Evolutionary conservation across 2,797 vertebrate genomes (phyloP), one percentile per base, ranked within the genome.

Genomic region (Lagocephalus sceleratus): DNA sequence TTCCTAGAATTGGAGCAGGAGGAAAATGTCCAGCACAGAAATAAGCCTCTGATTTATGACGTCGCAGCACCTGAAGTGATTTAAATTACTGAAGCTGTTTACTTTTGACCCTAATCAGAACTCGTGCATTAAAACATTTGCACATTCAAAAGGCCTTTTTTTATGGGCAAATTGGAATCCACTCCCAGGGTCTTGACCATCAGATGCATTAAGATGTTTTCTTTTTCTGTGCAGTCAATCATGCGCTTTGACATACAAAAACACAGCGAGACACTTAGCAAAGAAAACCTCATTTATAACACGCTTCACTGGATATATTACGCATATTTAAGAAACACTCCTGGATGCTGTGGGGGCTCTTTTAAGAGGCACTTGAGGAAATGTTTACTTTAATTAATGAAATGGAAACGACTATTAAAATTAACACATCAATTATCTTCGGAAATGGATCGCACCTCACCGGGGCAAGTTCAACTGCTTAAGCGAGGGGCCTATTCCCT

Each of bases 281-380:
- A 91, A 91, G 89, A 88, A 91, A 91, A 91, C 87, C 83, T 86
- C 73, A 80, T 89, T 92, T 86, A 87, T 86, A 88, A 87, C 71
- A 76, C 20, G 64, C 77, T 68, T 83, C 66, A 14, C 59, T 71
- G 80, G 76, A 76, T 77, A 83, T 78, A 81, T 82, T 86, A 76
- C 65, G 71, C 75, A 71, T 79, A 79, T 88, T 87, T 79, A 70
- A 82, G 74, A 80, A 85, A 84, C 75, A 82, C 77, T 82, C 59
- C 42, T 26, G 69, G 74, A 86, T 79, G 82, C 83, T 80, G 73
- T 85, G 76, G 61, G 19, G 63, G 63, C 56, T 55, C 59, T 71
- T 79, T 78, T 71, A 75, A 84, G 78, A 83, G 75, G 60, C 85
- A 87, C 84, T 90, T 87, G 51, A 73, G 73, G 66, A 63, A 56